A percentile compares a stretch with the other conserved stretches of the same genome.
These are phyloP conservation scores for Rhamnusium bicolor DNA, from an alignment of 2,888 invertebrate genomes.

Conservation along the genomic window DNA sequence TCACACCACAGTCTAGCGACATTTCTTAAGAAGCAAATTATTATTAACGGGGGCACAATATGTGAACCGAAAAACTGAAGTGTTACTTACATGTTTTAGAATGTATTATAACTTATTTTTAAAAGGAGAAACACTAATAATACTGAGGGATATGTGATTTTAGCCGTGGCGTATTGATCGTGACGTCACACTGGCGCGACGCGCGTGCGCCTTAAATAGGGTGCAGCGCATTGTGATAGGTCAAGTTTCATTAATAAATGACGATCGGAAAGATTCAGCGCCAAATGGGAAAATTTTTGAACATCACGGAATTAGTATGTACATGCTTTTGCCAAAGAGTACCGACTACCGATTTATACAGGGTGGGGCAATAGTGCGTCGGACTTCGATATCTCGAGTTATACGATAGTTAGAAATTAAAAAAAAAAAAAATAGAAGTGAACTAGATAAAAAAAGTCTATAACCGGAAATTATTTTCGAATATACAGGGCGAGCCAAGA, in stretches of 20 bases:
- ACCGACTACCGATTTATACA: too few species aligned
- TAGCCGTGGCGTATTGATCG: conserved; percentile 63
- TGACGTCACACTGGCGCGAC: conserved; percentile 69
- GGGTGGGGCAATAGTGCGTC: too few species aligned
- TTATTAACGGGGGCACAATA: not conserved
- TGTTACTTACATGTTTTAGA: conserved; percentile 62
- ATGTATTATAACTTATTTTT: conserved; percentile 59
- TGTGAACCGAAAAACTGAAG: not conserved
- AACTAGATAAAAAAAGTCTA: too few species aligned
- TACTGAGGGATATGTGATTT: conserved; percentile 55
- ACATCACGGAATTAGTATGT: not conserved
- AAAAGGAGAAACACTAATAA: conserved; percentile 55
- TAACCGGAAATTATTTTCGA: too few species aligned
- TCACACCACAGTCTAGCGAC: not conserved
- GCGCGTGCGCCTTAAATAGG: conserved; percentile 59
- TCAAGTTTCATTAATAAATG: conserved; percentile 64
- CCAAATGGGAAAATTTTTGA: not conserved
- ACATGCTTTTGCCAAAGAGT: too few species aligned
- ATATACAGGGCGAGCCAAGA: too few species aligned
- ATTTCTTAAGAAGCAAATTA: not conserved
- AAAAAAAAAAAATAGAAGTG: too few species aligned
- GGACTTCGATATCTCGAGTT: too few species aligned
- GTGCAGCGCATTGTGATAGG: conserved; percentile 62
- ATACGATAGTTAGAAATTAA: too few species aligned
- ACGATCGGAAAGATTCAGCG: conserved; percentile 10